Evolutionary conservation across 23 tunicate genomes (phyloP), one percentile per base, ranked within the genome.

Genomic region (Styela plicata): DNA sequence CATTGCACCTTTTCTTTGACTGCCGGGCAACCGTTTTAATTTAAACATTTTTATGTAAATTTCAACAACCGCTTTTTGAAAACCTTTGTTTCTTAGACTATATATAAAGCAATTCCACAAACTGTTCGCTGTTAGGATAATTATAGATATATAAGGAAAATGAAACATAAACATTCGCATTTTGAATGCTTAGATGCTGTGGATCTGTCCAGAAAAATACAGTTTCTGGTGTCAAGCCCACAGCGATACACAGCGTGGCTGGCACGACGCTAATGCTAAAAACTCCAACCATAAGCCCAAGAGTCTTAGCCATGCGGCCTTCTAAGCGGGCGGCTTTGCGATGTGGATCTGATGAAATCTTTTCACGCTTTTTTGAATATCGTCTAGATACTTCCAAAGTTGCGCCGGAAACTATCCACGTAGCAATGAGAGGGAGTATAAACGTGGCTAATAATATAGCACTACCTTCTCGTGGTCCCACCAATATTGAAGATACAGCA

Each of bases 241-340:
- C 26, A 24, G 83, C 36, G 1, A 88, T 13, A 24, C 65, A 33
- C 57, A 88, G 24, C 22, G 69, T 53, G 18, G 79, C 83, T 1
- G 92, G 92, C 24, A 88, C 26, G 31, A 84, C 57, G 33, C 82
- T 74, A n/a, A 84, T 30, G 16, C 87, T 24, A 69, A 88, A 88
- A 29, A 78, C 84, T 1, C 82, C 74, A 1, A 88, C 87, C 92
- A 88, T 88, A 17, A 88, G 69, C 1, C 69, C 65, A 13, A 88
- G 74, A 22, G 92, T 88, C 1, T 36, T 29, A 2, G 86, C 84
- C 33, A 88, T 79, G 61, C 82, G 61, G 44, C 27, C 53, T 37
- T 88, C 92, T 31, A 78, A 63, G 1, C 70, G n/a, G 13, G 81
- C 36, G 23, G 81, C 65, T 17, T 76, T 53, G 16, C 10, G 36